Percentiles rank a stretch among this genome's conserved stretches.
phyloP scores from a whole-genome alignment of 2,797 vertebrate species.

The Chlorospingus flavigularis region DNA sequence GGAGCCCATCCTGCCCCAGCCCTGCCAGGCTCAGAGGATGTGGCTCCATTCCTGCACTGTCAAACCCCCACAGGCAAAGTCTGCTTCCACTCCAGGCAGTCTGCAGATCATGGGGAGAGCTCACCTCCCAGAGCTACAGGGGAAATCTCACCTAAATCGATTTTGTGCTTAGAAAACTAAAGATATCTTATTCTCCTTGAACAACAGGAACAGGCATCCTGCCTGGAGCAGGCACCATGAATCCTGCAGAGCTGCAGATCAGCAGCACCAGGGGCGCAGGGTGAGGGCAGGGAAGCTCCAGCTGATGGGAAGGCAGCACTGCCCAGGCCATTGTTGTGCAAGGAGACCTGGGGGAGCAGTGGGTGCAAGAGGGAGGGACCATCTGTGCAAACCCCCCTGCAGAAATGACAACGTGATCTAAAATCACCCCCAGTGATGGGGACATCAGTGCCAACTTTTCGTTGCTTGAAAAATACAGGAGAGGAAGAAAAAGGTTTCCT shows the following conservation, averaged over 20 bases:
- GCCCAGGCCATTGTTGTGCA: rapidly evolving
- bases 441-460: not conserved
- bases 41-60: not conserved
- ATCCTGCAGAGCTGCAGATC: not conserved
- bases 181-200: not conserved
- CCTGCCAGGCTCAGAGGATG: not conserved
- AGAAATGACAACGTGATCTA: rapidly evolving
- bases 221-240: not conserved
- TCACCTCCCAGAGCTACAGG: not conserved
- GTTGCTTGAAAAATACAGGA: not conserved
- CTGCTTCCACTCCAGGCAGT: not conserved
- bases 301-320: not conserved
- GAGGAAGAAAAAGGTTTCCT: not conserved
- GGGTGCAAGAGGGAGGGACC: not conserved
- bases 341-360: rapidly evolving
- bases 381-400: not conserved
- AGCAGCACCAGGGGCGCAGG: not conserved
- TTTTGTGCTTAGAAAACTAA: not conserved
- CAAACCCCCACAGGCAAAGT: rapidly evolving
- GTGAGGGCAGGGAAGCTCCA: not conserved
- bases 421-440: not conserved
- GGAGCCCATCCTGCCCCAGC: not conserved
- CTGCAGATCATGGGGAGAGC: rapidly evolving
- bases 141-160: not conserved
- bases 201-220: not conserved